A percentile compares a stretch with the other conserved stretches of the same genome.
Conservation (phyloP, 2,113 vertebrate genomes). For the Baryphthengus martii region DNA sequence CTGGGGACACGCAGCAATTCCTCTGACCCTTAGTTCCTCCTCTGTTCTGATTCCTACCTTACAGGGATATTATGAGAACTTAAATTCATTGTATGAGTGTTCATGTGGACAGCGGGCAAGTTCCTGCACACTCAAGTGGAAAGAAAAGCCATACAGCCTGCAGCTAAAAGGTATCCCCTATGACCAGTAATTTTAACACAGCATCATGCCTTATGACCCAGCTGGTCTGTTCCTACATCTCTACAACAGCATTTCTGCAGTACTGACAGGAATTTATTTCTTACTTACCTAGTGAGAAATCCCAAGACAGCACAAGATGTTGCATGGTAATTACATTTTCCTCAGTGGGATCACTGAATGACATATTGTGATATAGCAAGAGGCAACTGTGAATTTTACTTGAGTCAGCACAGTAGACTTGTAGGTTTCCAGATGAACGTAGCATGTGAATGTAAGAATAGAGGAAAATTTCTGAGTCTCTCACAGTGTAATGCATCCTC, state of each 20-base stretch:
- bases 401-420: slow-evolving; percentile 7
- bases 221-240: background rate
- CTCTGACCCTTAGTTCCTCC: background rate
- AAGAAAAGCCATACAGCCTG: background rate
- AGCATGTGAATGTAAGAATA: background rate
- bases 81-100: background rate
- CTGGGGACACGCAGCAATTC: background rate
- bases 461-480: background rate
- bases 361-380: slow-evolving; percentile 36
- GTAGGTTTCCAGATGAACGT: background rate
- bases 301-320: slow-evolving; percentile 28
- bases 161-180: background rate
- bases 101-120: background rate
- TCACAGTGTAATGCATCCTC: background rate
- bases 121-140: background rate
- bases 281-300: slow-evolving; percentile 34
- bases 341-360: slow-evolving; percentile 40
- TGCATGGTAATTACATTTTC: slow-evolving; percentile 50
- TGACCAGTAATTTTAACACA: background rate
- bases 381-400: slow-evolving; percentile 51
- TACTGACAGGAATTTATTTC: slow-evolving; percentile 41
- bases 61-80: background rate
- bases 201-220: background rate
- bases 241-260: background rate
- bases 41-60: background rate